Evolutionary conservation across 1,140 invertebrate genomes (phyloP), one percentile per base, ranked within the genome.

Genomic region (Cheumatopsyche charites): DNA sequence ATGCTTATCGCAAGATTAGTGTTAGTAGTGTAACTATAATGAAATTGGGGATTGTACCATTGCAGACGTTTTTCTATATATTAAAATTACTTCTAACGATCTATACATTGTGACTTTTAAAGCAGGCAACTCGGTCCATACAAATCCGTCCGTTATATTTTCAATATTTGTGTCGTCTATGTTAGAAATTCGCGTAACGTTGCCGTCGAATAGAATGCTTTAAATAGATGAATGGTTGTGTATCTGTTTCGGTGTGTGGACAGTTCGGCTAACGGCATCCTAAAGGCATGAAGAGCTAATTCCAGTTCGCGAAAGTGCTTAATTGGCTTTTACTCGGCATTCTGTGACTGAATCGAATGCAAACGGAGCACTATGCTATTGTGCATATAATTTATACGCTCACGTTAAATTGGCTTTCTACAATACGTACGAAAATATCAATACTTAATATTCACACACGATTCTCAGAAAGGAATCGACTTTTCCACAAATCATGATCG

Each of bases 281-380:
- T 23, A 58, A 23, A 12, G 55, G 55, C 41, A 36, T 36, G 67
- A 55, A 36, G 67, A 70, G 52, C 29, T 47, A 45, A 62, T 62
- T 62, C 29, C 49, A 41, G 17, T 29, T 29, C 68, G 36, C 52
- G 68, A 70, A 70, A 70, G 68, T 73, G 71, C 74, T 75, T 75
- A 75, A 75, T 75, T 75, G 71, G 74, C 71, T 75, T 75, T 75
- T 73, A 71, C 72, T 62, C 49, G 69, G 71, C 52, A 75, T 75
- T 43, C 70, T 29, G n/a, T 6, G 66, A 9, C 29, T 15, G 25
- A 21, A 68, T 68, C 66, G 66, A 55, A 55, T 55, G 15, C 66
- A 43, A 41, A 41, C 66, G 19, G 45, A 19, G 13, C 13, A 49
- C 13, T 15, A 49, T 49, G 17, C 13, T 5, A 49, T 49, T 49